phyloP scores from a whole-genome alignment of 2,888 invertebrate genomes.

The Lymantria dispar region DNA sequence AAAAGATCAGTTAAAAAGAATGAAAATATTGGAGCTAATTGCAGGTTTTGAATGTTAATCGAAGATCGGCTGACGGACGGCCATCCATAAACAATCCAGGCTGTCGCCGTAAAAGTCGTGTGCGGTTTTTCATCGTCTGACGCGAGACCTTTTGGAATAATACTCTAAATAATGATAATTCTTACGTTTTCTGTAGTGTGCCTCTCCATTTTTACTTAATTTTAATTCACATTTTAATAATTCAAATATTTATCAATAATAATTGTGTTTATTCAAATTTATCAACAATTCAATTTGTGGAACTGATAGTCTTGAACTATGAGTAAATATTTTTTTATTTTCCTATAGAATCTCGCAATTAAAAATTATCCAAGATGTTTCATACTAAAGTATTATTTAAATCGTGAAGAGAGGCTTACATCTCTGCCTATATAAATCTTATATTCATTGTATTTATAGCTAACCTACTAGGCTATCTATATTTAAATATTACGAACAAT shows the following conservation, averaged over 20 bases:
- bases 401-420: too few species aligned
- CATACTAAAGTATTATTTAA: too few species aligned
- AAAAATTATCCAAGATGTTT: too few species aligned
- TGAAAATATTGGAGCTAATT: slow-evolving; percentile 44
- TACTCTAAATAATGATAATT: slow-evolving; percentile 68
- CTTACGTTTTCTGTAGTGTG: slow-evolving; percentile 38
- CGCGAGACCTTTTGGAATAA: slow-evolving; percentile 57
- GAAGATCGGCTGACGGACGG: slow-evolving; percentile 56
- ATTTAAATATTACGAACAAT: too few species aligned
- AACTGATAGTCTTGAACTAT: not conserved
- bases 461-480: too few species aligned
- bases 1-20: too few species aligned
- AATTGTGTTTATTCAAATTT: not conserved
- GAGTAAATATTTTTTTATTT: not conserved
- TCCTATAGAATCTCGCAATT: too few species aligned
- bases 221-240: not conserved
- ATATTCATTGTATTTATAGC: too few species aligned
- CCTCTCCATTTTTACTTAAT: slow-evolving; percentile 26
- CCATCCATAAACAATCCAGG: slow-evolving; percentile 60
- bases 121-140: slow-evolving; percentile 73
- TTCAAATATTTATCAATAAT: not conserved
- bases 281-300: not conserved
- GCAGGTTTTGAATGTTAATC: slow-evolving; percentile 61
- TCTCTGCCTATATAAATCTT: too few species aligned
- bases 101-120: slow-evolving; percentile 73